Evolutionary conservation across 1,140 invertebrate genomes (phyloP), one percentile per base, ranked within the genome.

Genomic region (Micrasema longulum): DNA sequence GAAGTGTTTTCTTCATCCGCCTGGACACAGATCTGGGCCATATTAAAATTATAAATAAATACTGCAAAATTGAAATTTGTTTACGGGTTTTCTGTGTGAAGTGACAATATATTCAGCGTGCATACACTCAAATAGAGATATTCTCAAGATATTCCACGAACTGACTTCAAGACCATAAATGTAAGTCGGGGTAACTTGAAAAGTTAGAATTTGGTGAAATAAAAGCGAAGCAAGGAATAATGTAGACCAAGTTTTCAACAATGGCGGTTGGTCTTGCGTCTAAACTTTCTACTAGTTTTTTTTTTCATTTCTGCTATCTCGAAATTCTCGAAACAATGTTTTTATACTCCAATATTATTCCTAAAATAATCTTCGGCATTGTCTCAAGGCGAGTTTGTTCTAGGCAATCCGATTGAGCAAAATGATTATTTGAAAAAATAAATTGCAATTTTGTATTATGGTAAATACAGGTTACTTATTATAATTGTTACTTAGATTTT

Each of bases 191-290:
- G 16, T 41, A 22, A 43, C 55, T 18, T 38, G 16, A 60, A 38
- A 57, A 41, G 55, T 60, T 60, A 10, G 55, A 60, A 60, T 60
- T 60, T 41, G 36, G 55, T 43, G 36, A 60, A 60, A 60, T 60
- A 60, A 60, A 60, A 60, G 55, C 55, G 5, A 41, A 18, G 55
- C 55, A 23, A 18, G n/a, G 36, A 41, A 38, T 60, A 64, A 47
- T 12, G 31, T 20, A 14, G 60, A 64, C 9, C 18, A 64, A 64
- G 43, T 64, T 64, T 47, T 22, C 4, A 23, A 64, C 60, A 64
- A 64, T 64, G 43, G 60, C 20, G 60, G 60, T 64, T 22, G 60
- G 60, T 47, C 60, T 45, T 31, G 60, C 22, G 16, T 26, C 41
- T 26, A 64, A 64, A 64, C 60, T 64, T 64, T 47, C 20, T 16